Base-by-base conservation (phyloP, 2,113 vertebrate genomes). In the Gorsachius goisagi region DNA sequence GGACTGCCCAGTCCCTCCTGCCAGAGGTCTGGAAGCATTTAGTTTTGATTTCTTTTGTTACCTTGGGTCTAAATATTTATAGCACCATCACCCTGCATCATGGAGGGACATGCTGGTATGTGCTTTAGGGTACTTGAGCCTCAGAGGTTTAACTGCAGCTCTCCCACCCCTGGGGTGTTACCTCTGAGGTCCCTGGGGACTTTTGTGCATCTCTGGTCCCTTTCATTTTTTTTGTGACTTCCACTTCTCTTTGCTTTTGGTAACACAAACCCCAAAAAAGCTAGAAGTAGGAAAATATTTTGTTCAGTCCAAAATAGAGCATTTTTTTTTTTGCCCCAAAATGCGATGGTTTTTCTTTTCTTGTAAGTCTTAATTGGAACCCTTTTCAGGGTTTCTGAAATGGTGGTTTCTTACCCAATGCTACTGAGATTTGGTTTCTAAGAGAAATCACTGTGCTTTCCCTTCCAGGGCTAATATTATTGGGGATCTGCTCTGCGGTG, bases 31-130 rank as follows among this genome's bases (percentile, higher is more conserved):
- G 39, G 71, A 72, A 79, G 16, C 4, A 8, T 56, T 56, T 39
- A 26, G 37, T 5, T 64, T 71, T 28, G 33, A 41, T 79, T 47
- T 28, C 33, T 47, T 79, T 47, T 55, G 41, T 82, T 85, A 88
- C n/a, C 28, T 82, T 85, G 44, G 14, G 27, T 33, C 58, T 74
- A 53, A 83, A 41, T 71, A 77, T 80, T 90, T 80, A 47, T 50
- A 81, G 45, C 19, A 64, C 23, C 12, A 6, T 49, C 26, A 39
- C 0, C 0, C 55, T 82, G 35, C 26, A 45, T 28, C 1, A 1
- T 17, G 24, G 55, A 39, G 52, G 6, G 15, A 47, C 49, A 14
- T 0, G 0, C n/a, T 62, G 37, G 10, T 41, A 21, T 39, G 13
- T 47, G 74, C 71, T 45, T 55, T n/a, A 39, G 64, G 21, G 30